Conservation (phyloP, 2,888 invertebrate genomes). For the Rhimphoctona megacephalus region DNA sequence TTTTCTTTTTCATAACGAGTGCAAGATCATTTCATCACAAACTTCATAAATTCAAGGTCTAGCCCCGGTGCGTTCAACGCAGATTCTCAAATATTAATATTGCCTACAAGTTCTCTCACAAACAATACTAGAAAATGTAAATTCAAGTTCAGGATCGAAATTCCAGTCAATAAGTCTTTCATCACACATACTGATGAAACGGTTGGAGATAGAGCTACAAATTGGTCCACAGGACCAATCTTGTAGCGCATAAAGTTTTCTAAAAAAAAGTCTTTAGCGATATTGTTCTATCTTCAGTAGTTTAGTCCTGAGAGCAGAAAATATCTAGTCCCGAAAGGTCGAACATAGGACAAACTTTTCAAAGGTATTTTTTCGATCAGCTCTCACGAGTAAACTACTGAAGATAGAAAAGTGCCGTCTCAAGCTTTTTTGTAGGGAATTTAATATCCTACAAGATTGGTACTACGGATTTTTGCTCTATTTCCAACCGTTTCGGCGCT, state of each 20-base stretch:
- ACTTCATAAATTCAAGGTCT: slow-evolving; percentile 54
- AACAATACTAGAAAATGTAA: background rate
- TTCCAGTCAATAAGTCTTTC: background rate
- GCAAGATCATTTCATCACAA: slow-evolving; percentile 55
- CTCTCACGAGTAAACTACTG: background rate
- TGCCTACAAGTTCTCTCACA: background rate
- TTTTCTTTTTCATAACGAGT: slow-evolving; percentile 57
- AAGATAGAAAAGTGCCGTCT: background rate
- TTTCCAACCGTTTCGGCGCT: background rate
- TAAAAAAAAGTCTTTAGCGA: background rate
- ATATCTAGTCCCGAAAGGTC: background rate
- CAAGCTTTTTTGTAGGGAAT: background rate
- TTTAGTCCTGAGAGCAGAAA: background rate
- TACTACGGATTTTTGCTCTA: background rate
- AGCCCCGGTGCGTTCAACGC: slow-evolving; percentile 66
- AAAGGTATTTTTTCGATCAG: background rate
- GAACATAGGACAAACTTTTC: background rate
- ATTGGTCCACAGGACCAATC: background rate
- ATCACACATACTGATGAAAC: background rate
- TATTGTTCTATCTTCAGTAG: background rate
- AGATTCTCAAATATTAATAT: slow-evolving; percentile 22
- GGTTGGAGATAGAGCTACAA: background rate
- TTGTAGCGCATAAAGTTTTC: background rate
- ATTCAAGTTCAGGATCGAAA: background rate
- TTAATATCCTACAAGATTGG: background rate